Percentiles rank a stretch among this genome's conserved stretches.
These are phyloP conservation scores for Amphimedon queenslandica DNA, from an alignment of 37 sponge, comb jelly and placozoan genomes.

Conservation along the genomic window DNA sequence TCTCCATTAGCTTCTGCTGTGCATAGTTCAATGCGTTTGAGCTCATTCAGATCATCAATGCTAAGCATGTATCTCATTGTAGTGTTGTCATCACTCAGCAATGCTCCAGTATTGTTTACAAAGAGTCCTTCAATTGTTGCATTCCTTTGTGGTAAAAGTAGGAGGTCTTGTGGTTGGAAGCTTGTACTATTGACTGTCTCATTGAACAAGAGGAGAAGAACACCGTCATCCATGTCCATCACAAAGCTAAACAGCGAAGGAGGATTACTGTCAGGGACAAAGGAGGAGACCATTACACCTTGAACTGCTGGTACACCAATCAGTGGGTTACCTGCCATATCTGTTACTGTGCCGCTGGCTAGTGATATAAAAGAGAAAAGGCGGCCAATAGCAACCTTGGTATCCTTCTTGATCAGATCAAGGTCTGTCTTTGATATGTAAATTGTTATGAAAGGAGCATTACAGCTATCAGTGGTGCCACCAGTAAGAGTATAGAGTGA, in stretches of 20 bases:
- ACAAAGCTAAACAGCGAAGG: conserved; percentile 55
- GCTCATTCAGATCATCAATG: conserved; percentile 52
- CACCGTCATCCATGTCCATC: conserved; percentile 71
- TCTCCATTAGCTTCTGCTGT: conserved; percentile 26
- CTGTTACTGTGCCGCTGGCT: conserved; percentile 24
- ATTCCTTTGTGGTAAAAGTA: conserved; percentile 17
- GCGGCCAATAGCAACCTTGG: conserved; percentile 40
- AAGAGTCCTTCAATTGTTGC: conserved; percentile 3
- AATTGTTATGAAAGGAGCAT: conserved; percentile 67
- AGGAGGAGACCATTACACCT: conserved; percentile 15
- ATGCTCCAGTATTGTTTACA: conserved; percentile 16
- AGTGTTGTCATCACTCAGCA: conserved; percentile 50
- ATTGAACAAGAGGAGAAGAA: conserved; percentile 63
- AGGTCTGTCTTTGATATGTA: conserved; percentile 50
- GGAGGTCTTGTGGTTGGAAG: conserved; percentile 33
- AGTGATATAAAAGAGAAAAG: conserved; percentile 53
- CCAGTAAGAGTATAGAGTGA: conserved; percentile 61
- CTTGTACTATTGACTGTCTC: conserved; percentile 74
- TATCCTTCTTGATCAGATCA: conserved; percentile 65
- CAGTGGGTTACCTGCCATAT: conserved; percentile 64
- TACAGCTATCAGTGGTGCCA: conserved; percentile 58
- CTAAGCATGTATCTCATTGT: conserved; percentile 51
- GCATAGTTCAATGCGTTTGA: conserved; percentile 78
- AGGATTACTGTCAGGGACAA: conserved; percentile 59
- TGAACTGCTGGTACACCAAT: conserved; percentile 14